Conservation (phyloP, 2,113 vertebrate genomes). For the Glaucidium brasilianum region DNA sequence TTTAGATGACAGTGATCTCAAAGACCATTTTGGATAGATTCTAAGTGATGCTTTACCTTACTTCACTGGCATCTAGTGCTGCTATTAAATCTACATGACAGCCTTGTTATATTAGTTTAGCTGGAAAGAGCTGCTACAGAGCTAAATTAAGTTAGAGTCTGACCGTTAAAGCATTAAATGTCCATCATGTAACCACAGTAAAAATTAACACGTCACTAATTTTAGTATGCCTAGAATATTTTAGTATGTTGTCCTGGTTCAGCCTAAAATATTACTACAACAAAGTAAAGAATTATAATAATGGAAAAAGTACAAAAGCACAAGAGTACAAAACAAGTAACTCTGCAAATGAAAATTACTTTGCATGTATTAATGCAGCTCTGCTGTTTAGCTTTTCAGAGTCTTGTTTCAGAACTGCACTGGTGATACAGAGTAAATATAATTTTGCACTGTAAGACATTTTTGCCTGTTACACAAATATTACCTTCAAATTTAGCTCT, state of each 20-base stretch:
- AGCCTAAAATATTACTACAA: neutral
- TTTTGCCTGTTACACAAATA: constrained; percentile 2
- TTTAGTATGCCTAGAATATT: neutral
- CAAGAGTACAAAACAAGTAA: neutral
- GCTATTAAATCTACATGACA: neutral
- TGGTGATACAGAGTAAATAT: neutral
- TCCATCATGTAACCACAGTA: neutral
- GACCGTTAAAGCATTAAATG: neutral
- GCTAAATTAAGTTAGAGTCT: neutral
- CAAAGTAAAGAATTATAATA: neutral
- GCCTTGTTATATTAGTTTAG: neutral
- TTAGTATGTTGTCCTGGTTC: too few species aligned
- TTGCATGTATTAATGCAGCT: neutral
- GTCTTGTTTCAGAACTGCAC: neutral
- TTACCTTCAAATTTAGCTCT: neutral
- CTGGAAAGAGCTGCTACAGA: neutral
- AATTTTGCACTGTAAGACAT: neutral
- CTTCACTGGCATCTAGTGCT: neutral
- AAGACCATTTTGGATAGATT: neutral
- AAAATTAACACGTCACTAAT: neutral
- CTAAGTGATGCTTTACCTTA: neutral
- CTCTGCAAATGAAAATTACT: neutral
- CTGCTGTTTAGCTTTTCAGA: neutral
- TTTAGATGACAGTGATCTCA: neutral
- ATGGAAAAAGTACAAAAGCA: neutral